Evolutionary conservation across 2,113 vertebrate species (phyloP).

Genomic region (Pelobates fuscus): DNA sequence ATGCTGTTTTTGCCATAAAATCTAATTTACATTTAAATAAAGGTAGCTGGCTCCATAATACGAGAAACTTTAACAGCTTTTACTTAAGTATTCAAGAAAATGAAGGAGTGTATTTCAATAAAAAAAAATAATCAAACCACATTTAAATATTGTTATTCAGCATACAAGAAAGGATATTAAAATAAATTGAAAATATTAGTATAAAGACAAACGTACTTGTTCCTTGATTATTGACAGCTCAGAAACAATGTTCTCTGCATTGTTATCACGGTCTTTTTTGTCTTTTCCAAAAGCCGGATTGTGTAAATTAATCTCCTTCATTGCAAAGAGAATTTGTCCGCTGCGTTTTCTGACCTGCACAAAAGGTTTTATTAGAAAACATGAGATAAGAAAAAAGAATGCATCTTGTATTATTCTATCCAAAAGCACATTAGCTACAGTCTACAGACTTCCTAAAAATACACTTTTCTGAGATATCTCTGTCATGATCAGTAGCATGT

Average conservation of each 20-base stretch:
- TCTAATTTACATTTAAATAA: too few relatives aligned
- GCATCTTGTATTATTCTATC: background rate
- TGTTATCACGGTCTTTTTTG: conserved; percentile 84
- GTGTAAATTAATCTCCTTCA: conserved; percentile 90
- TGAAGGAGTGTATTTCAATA: too few relatives aligned
- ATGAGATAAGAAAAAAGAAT: background rate
- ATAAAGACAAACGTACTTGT: conserved; percentile 65
- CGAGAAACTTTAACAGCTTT: too few relatives aligned
- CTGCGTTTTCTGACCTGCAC: conserved; percentile 80
- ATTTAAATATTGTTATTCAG: too few relatives aligned
- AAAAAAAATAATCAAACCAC: too few relatives aligned
- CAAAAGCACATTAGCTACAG: background rate
- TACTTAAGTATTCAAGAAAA: too few relatives aligned
- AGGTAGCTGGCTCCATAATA: too few relatives aligned
- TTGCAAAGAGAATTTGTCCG: conserved; percentile 80
- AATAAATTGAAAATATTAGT: background rate
- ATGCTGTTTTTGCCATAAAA: too few relatives aligned
- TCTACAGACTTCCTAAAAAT: too few relatives aligned
- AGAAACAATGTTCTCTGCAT: conserved; percentile 84
- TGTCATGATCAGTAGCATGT: too few relatives aligned
- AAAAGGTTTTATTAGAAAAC: conserved; percentile 18
- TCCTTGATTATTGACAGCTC: conserved; percentile 88
- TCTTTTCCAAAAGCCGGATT: conserved; percentile 88
- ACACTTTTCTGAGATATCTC: background rate
- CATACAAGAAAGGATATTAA: too few relatives aligned